Base-by-base conservation (phyloP, 2,888 invertebrate genomes). In the Petrolisthes manimaculis region DNA sequence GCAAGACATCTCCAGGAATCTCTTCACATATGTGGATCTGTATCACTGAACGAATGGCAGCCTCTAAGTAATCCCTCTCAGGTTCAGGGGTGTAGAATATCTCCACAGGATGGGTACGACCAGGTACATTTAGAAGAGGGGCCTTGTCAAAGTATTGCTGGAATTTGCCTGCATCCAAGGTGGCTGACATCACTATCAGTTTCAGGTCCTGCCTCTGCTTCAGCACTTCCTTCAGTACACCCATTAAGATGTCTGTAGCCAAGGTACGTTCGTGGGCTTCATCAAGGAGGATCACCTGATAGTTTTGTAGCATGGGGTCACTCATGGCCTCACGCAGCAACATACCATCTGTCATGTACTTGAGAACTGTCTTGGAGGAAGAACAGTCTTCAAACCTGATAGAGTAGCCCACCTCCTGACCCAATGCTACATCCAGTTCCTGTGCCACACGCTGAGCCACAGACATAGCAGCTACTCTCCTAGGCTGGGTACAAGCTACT, bases 311-410 rank as follows among this genome's bases (percentile, higher is more conserved):
- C 96, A 99, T 97, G 0, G 99, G 99, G 93, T 99, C 99, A 0
- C 98, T 98, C 99, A 99, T 99, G 0, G 98, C 99, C 94, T 99
- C 99, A 90, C 99, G 94, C 61, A 99, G 94, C 93, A 99, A 95
- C 99, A 99, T 99, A 97, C 99, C 99, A 92, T 99, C 99, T 18
- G 99, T 99, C 98, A 99, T 98, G 93, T 99, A 99, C 92, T 95
- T 96, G 92, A 85, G 93, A n/a, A 91, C 85, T 54, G 91, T 91
- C 53, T 90, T 90, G 8, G 89, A 86, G 18, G 90, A 90, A 14
- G 91, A 91, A 81, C 91, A 91, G 81, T 91, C 91, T 78, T 91
- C 91, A 83, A 92, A 92, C 86, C 99, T 97, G 93, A 99, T 99
- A 92, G 98, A 97, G 93, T 98, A 98, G 89, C 98, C 98, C 51